Evolutionary conservation across 2,888 invertebrate species (phyloP), one percentile per base, ranked within the genome.

Genomic region (Dorcus hopei): DNA sequence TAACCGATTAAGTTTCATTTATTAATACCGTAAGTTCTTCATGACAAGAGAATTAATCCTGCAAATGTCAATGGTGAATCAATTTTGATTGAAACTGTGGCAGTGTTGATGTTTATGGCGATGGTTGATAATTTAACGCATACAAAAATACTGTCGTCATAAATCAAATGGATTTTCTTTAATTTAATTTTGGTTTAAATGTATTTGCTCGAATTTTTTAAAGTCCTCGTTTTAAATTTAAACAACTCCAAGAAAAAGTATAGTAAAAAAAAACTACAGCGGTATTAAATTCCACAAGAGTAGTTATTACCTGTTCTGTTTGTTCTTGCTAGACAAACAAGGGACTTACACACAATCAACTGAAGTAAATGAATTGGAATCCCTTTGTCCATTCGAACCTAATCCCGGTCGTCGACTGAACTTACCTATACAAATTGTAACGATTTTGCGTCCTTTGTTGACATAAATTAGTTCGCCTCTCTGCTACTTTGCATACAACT

Each of bases 291-390:
- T 57, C 54, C 53, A 47, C 59, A 60, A 49, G 54, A 57, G 62
- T 63, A 63, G 65, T 69, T 67, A 69, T 67, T 69, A 69, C 69
- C 69, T 69, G 68, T 52, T 56, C 59, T 71, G 70, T 72, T 70
- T 71, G 64, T 65, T 61, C 62, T 66, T 59, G 62, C 61, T 63
- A 63, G 64, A 61, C 67, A 71, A 71, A 72, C 70, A 71, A 64
- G 66, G 59, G 64, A 63, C 61, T 64, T 69, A 67, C 67, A 71
- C 68, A 68, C 71, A 71, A 70, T 70, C 72, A 70, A 62, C 65
- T 61, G 66, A 68, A 68, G 70, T 67, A 71, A 71, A 72, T 72
- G 69, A 71, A 70, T 68, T 64, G 67, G 67, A 70, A 72, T 69
- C 70, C 69, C 72, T 72, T 71, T 72, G 70, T 72, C 69, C 67